Evolutionary conservation across 2,888 invertebrate genomes (phyloP).

Genomic region (Lobophora halterata): DNA sequence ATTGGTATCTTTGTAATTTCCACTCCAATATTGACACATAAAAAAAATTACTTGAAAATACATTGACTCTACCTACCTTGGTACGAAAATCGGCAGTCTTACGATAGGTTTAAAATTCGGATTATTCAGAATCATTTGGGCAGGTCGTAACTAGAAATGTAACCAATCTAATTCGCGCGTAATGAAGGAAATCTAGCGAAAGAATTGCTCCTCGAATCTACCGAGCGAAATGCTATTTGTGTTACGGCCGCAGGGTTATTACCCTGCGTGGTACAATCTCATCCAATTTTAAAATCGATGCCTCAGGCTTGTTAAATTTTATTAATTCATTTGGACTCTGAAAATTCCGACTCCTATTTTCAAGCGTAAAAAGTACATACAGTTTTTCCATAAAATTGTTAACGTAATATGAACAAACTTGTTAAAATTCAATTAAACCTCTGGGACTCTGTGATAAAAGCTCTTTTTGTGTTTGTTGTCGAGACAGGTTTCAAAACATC

Average conservation of each 20-base stretch:
- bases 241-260: conserved; percentile 22
- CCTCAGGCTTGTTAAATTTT: conserved; percentile 12
- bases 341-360: conserved; percentile 16
- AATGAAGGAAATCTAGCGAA: conserved; percentile 29
- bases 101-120: too few relatives aligned
- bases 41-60: too few relatives aligned
- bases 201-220: conserved; percentile 29
- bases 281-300: conserved; percentile 19
- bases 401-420: conserved; percentile 28
- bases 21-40: too few relatives aligned
- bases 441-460: conserved; percentile 25
- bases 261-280: conserved; percentile 22
- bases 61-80: too few relatives aligned
- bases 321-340: conserved; percentile 9
- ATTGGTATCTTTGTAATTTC: too few relatives aligned
- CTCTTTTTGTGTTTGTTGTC: conserved; percentile 31
- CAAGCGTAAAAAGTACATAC: conserved; percentile 18
- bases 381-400: conserved; percentile 35
- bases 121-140: conserved; percentile 16
- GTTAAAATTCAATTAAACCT: conserved; percentile 29
- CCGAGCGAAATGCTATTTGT: conserved; percentile 26
- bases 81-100: too few relatives aligned
- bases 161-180: conserved; percentile 28
- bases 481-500: conserved; percentile 20
- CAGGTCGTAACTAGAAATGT: conserved; percentile 23